Conservation (phyloP, 2,113 vertebrate genomes). For the Zosterops lateralis region DNA sequence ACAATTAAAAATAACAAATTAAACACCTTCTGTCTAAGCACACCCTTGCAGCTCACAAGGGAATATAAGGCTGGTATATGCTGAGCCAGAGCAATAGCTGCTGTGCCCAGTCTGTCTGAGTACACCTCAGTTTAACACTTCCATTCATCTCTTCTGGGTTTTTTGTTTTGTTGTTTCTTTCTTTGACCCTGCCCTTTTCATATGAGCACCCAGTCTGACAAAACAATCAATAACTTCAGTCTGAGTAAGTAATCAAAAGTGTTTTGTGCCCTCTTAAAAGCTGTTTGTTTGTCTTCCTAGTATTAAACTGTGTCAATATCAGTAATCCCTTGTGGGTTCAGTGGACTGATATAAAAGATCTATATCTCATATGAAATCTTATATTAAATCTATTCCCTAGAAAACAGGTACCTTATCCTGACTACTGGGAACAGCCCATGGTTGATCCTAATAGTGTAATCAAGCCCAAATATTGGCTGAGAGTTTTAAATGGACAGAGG, state of each 20-base stretch:
- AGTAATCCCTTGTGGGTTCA: neutral
- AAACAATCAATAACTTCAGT: neutral
- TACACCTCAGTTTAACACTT: accelerated
- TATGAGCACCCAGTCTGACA: neutral
- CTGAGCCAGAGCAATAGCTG: neutral
- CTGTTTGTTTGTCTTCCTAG: neutral
- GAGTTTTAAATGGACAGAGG: neutral
- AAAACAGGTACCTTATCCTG: neutral
- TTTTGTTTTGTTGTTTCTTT: neutral
- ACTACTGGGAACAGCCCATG: neutral
- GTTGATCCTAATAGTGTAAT: neutral
- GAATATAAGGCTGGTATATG: neutral
- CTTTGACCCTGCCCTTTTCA: neutral
- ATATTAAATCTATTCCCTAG: neutral
- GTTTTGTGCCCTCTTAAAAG: neutral
- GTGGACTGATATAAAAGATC: neutral
- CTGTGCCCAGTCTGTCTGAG: neutral
- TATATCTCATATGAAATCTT: neutral
- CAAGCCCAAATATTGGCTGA: neutral
- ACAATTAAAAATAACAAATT: neutral
- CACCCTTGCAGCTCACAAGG: neutral
- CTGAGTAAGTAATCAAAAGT: neutral
- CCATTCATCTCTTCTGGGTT: neutral
- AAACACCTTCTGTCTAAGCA: neutral
- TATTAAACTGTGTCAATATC: neutral